Evolutionary conservation across 2,113 vertebrate species (phyloP).

Genomic region (Phocoena phocoena): DNA sequence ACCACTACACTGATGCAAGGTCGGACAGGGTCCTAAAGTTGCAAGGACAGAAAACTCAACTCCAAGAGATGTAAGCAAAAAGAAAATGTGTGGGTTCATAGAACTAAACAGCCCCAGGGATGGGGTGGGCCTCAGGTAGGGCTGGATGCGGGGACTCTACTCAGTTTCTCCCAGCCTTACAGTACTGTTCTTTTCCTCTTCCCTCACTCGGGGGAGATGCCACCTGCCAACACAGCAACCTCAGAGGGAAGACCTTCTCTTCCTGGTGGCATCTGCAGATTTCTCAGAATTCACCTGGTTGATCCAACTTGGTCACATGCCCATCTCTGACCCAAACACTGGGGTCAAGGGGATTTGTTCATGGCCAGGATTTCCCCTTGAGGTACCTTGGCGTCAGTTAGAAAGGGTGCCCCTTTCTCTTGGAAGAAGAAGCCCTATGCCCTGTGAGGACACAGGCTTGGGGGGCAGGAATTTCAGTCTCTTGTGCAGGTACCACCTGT

Average conservation of each 20-base stretch:
- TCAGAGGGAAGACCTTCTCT: background rate
- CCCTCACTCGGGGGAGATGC: fast-evolving
- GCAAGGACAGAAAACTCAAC: background rate
- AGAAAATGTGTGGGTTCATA: background rate
- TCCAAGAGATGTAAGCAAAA: background rate
- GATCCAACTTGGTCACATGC: background rate
- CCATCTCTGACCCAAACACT: background rate
- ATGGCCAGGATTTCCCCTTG: background rate
- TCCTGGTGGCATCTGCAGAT: background rate
- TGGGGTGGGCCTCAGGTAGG: background rate
- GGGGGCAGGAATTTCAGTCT: background rate
- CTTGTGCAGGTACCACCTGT: background rate
- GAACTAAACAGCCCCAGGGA: fast-evolving
- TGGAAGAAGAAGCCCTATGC: background rate
- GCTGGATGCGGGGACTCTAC: background rate
- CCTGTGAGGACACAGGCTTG: too few species aligned
- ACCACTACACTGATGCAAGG: background rate
- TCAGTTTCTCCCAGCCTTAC: background rate
- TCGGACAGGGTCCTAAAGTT: background rate
- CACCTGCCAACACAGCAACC: background rate
- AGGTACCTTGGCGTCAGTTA: background rate
- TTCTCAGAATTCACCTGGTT: background rate
- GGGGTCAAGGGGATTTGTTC: background rate
- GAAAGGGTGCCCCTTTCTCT: background rate
- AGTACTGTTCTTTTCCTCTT: fast-evolving